phyloP scores from a whole-genome alignment of 2,888 invertebrate genomes.

The Andrena haemorrhoa region DNA sequence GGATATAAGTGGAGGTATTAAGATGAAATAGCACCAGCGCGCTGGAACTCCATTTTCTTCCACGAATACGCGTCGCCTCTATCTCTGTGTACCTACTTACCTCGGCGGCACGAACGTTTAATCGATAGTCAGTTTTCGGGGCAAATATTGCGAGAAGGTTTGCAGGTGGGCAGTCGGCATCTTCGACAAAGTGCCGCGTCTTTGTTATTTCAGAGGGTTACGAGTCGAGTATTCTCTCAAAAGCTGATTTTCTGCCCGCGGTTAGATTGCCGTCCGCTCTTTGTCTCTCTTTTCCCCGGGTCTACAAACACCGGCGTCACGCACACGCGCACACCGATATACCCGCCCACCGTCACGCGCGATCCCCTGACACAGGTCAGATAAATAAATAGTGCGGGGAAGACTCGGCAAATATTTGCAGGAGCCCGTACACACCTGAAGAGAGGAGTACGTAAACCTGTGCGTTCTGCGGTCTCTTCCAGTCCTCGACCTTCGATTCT shows the following conservation, averaged over 20 bases:
- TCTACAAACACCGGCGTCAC: slow-evolving; percentile 41
- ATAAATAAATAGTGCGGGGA: slow-evolving; percentile 76
- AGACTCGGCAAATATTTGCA: slow-evolving; percentile 75
- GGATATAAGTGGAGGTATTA: no score
- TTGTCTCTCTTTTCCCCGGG: slow-evolving; percentile 37
- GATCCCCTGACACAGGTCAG: slow-evolving; percentile 67
- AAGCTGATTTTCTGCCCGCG: slow-evolving; percentile 65
- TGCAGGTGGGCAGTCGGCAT: slow-evolving; percentile 41
- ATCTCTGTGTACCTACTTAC: neutral
- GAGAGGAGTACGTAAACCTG: slow-evolving; percentile 46
- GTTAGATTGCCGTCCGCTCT: slow-evolving; percentile 48
- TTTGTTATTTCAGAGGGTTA: slow-evolving; percentile 64
- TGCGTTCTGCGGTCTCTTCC: slow-evolving; percentile 32
- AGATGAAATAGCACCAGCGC: neutral
- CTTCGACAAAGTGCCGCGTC: slow-evolving; percentile 46
- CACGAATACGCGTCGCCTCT: neutral
- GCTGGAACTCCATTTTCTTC: neutral
- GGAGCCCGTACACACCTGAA: slow-evolving; percentile 61
- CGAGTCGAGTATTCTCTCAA: slow-evolving; percentile 44
- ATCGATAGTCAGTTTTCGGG: slow-evolving; percentile 49
- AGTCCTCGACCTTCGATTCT: slow-evolving; percentile 52
- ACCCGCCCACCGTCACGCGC: slow-evolving; percentile 53
- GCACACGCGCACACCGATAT: slow-evolving; percentile 18
- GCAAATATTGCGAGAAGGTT: slow-evolving; percentile 40
- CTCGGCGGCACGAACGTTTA: slow-evolving; percentile 14